phyloP scores from a whole-genome alignment of 2,797 vertebrate genomes.

The Sebastolobus altivelis region DNA sequence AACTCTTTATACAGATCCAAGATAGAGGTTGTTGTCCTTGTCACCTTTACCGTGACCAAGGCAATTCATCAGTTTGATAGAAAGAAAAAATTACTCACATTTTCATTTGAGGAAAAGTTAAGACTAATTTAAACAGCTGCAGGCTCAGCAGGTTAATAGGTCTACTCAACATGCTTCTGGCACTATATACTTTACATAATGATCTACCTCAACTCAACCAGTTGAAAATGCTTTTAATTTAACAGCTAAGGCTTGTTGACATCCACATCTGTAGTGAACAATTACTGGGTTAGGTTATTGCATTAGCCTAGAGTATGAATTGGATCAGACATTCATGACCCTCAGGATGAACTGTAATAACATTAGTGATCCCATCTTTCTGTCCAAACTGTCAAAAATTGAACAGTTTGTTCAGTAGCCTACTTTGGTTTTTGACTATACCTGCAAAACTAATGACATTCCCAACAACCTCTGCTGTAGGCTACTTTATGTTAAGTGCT shows the following conservation, averaged over 20 bases:
- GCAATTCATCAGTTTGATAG: conserved; percentile 2
- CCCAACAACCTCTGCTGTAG: too few species aligned
- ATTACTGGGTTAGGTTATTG: neutral
- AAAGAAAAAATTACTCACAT: conserved; percentile 5
- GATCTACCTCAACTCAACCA: neutral
- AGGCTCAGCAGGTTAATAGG: neutral
- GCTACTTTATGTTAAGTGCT: too few species aligned
- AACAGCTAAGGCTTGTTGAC: neutral
- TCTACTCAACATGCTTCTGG: neutral
- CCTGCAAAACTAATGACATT: neutral
- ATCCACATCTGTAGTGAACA: neutral
- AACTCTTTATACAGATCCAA: conserved; percentile 16
- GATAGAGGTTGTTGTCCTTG: conserved; percentile 3
- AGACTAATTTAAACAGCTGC: neutral
- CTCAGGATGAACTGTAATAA: neutral
- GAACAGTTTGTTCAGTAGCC: neutral
- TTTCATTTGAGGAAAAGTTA: neutral
- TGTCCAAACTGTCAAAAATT: neutral
- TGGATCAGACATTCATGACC: neutral
- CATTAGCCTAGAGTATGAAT: neutral
- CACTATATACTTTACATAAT: neutral
- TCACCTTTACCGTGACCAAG: conserved; percentile 19
- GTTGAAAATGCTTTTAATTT: neutral
- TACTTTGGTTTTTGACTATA: neutral
- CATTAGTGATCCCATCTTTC: too few species aligned